phyloP scores from a whole-genome alignment of 2,113 vertebrate species.

The Brienomyrus longianalis region DNA sequence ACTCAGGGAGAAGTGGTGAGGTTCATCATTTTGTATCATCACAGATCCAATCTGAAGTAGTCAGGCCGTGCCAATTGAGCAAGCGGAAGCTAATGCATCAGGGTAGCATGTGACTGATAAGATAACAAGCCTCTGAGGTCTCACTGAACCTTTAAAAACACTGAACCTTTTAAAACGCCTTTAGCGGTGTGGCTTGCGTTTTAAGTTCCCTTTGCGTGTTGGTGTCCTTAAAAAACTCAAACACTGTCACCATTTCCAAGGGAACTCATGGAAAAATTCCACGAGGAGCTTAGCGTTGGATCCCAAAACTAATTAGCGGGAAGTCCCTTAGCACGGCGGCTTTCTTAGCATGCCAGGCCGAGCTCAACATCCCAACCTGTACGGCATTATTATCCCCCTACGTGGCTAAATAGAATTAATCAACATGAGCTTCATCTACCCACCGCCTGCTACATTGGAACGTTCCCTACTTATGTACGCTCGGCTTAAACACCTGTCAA shows the following conservation, averaged over 20 bases:
- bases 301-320: conserved; percentile 18
- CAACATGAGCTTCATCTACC: conserved; percentile 19
- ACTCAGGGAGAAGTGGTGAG: background rate
- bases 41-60: background rate
- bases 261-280: conserved; percentile 3
- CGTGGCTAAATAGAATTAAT: conserved; percentile 28
- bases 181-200: background rate
- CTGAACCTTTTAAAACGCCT: background rate
- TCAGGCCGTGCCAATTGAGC: background rate
- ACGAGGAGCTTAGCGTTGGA: background rate
- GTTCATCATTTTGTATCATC: background rate
- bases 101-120: background rate
- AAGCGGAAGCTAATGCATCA: background rate
- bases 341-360: conserved; percentile 6
- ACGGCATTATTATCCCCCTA: conserved; percentile 10
- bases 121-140: background rate
- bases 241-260: conserved; percentile 9
- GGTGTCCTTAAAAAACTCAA: background rate
- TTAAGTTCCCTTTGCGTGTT: background rate
- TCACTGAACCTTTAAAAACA: background rate
- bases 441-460: conserved; percentile 1
- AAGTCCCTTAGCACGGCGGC: background rate
- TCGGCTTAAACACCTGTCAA: conserved; percentile 21
- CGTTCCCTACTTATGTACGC: background rate
- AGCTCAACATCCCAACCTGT: background rate